Percentiles rank a stretch among this genome's conserved stretches.
These are phyloP conservation scores for Hyposmocoma kahamanoa DNA, from an alignment of 1,140 invertebrate species.

Conservation along the genomic window DNA sequence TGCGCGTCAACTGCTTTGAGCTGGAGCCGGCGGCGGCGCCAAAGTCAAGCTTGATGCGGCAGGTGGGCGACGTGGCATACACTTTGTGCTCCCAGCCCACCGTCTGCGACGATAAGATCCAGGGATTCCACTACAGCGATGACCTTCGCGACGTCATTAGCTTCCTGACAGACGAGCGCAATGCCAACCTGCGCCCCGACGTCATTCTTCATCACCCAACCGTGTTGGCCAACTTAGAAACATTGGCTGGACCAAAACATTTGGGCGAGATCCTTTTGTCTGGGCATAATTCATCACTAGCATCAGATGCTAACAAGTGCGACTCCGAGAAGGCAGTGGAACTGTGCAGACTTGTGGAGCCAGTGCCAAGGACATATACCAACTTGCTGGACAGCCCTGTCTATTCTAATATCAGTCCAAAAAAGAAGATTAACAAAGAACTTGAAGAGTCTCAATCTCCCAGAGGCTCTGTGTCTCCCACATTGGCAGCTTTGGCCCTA, in stretches of 20 bases:
- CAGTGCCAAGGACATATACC: conserved; percentile 36
- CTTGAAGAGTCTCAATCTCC: conserved; percentile 20
- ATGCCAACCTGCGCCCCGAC: conserved; percentile 43
- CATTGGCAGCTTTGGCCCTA: conserved; percentile 57
- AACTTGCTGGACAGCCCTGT: conserved; percentile 42
- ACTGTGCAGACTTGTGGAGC: conserved; percentile 36
- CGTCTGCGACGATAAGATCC: conserved; percentile 25
- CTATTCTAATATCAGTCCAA: conserved; percentile 47
- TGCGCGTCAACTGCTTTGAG: conserved; percentile 62
- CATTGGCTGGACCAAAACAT: conserved; percentile 25
- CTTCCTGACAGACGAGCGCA: conserved; percentile 48
- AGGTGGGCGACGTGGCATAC: conserved; percentile 44
- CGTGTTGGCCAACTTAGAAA: conserved; percentile 52
- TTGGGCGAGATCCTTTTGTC: conserved; percentile 42
- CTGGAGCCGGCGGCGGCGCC: conserved; percentile 16
- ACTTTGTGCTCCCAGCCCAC: conserved; percentile 33
- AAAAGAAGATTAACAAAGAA: conserved; percentile 19
- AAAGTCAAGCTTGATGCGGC: conserved; percentile 33
- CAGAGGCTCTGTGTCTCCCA: conserved; percentile 47
- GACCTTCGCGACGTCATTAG: conserved; percentile 53
- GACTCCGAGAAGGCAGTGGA: conserved; percentile 61
- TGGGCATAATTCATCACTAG: conserved; percentile 22
- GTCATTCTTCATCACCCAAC: conserved; percentile 65
- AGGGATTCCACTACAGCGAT: conserved; percentile 51
- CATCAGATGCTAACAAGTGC: conserved; percentile 49